Base-by-base conservation (phyloP, 2,113 vertebrate species). In the Pleuronectes platessa region DNA sequence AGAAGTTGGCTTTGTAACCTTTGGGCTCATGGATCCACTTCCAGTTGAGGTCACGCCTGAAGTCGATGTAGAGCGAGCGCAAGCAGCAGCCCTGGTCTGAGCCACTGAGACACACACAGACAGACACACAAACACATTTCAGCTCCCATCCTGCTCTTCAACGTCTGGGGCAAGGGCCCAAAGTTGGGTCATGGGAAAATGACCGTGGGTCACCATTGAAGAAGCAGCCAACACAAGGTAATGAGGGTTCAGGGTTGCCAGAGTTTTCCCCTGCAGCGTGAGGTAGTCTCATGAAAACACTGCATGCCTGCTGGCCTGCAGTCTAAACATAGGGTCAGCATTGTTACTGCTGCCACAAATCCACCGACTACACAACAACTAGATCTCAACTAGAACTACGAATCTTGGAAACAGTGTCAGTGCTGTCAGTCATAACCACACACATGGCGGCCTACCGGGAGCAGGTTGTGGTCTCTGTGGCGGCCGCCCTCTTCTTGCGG, bases 11-110 rank as follows among this genome's bases (percentile, higher is more conserved):
- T 80, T 92, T 94, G 90, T 95, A 95, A 49, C 95, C 95, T 88
- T 94, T 94, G 27, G 95, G 95, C 77, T 95, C 94, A 18, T 95
- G 94, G 84, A 95, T 95, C 95, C 95, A 95, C 80, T 95, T 95
- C 95, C 95, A 95, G 84, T 95, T 95, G 74, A 95, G 91, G 90
- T 95, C 95, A n/a, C 93, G 92, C 37, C 95, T 92, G 90, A 95
- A 95, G 82, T 95, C 94, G 26, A 95, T 95, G 81, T 95, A 95
- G 73, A 95, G 91, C 18, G 94, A 94, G 61, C 94, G 93, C 82
- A 95, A 88, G 76, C 95, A 95, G 90, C 95, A 95, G 58, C 92
- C 88, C 72, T 94, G 92, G n/a, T 94, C 94, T 1, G 89, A 88
- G 31, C 92, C 89, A 8, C 94, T 94, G 73, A 70, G 70, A 80